Base-by-base conservation (phyloP, 2,113 vertebrate species). In the Varanus salvator region DNA sequence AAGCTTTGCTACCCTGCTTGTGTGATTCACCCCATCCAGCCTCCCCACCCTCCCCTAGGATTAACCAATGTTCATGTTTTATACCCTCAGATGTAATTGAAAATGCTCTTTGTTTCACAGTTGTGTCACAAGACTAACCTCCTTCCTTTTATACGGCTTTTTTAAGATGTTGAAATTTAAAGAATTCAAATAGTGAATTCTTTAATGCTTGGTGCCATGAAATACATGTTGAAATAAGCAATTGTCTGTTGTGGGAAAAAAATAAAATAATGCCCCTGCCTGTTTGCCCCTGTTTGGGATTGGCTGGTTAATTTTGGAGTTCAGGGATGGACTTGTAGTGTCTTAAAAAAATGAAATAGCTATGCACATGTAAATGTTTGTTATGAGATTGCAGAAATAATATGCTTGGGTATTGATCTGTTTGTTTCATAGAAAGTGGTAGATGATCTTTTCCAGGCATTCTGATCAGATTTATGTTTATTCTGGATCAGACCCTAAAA, bases 1-100 rank as follows among this genome's bases (percentile, higher is more conserved):
- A 78, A 80, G 60, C 74, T 90, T 89, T 84, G 75, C 83, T 78
- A 57, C 50, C 64, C 88, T 85, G 88, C 88, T 90, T 90, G 64
- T 90, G 68, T 90, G 50, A 78, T 77, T 85, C 75, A 85, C 74
- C 34, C 80, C 88, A 90, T 90, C 66, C 75, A 90, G n/a, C 83
- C 74, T 57, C 38, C 66, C 75, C 75, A 71, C 64, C 78, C 66
- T 31, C 25, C 66, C 88, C 68, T 44, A 31, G 15, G 76, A 85
- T 85, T 90, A 69, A 54, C 48, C 64, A 85, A 52, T 89, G 75
- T 27, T 80, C 48, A 50, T 69, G 48, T 90, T 80, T 75, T 85
- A 44, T 78, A 69, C 69, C 64, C 76, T 85, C 9, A 52, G 44
- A 69, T 78, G 48, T 90, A 31, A 76, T n/a, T 80, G 44, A 80